A percentile compares a stretch with the other conserved stretches of the same genome.
Evolutionary conservation across 2,888 invertebrate genomes (phyloP).

Genomic region (Drosophila algonquin): DNA sequence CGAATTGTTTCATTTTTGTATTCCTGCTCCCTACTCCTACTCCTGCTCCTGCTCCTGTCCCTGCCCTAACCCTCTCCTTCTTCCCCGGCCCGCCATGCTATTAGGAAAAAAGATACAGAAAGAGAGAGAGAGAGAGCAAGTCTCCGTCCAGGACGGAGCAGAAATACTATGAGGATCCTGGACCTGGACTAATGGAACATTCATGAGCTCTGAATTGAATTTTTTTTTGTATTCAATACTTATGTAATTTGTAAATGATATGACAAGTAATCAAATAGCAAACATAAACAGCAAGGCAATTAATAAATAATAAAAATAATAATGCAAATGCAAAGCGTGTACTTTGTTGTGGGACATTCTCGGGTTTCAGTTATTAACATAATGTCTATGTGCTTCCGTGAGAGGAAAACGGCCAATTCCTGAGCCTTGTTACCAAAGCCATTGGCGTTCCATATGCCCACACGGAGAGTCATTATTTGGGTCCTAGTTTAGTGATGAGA

Average conservation of each 20-base stretch:
- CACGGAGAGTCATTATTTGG: too few relatives aligned
- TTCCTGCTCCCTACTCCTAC: constrained; percentile 1
- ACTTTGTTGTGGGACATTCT: too few relatives aligned
- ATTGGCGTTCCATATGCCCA: too few relatives aligned
- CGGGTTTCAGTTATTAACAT: too few relatives aligned
- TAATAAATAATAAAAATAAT: constrained; percentile 74
- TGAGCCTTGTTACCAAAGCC: too few relatives aligned
- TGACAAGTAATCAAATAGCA: constrained; percentile 70
- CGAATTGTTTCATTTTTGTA: constrained; percentile 49
- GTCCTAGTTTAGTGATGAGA: too few relatives aligned
- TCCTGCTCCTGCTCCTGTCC: neutral
- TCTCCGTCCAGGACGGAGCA: neutral
- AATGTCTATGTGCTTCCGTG: too few relatives aligned
- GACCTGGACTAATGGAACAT: constrained; percentile 7
- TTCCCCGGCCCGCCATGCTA: neutral
- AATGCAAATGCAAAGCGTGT: neutral
- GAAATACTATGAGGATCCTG: neutral
- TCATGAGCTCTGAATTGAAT: constrained; percentile 34
- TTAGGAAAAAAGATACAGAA: constrained; percentile 7
- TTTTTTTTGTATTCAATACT: constrained; percentile 61
- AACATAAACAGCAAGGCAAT: constrained; percentile 74
- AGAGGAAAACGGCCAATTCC: too few relatives aligned
- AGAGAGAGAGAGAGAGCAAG: constrained; percentile 11
- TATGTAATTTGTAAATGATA: constrained; percentile 77
- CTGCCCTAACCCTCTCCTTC: neutral